Base-by-base conservation (phyloP, 2,797 vertebrate species). In the Decapterus maruadsi region DNA sequence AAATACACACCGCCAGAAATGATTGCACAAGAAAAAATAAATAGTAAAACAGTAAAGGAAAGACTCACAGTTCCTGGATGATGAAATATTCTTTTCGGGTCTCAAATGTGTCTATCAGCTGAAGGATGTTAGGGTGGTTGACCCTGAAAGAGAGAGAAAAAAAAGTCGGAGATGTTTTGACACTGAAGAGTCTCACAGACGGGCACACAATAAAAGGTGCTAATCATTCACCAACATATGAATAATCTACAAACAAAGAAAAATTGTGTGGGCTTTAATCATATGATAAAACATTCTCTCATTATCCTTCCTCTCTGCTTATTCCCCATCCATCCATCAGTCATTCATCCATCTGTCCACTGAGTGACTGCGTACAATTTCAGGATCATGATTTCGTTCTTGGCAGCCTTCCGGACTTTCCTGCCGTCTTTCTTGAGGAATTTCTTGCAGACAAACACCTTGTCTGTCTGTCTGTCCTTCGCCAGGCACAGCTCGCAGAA, bases 371-470 rank as follows among this genome's bases (percentile, higher is more conserved):
- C 96, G 78, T 95, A 97, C 96, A 97, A 94, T 94, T 97, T 97
- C 81, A 97, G 93, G 89, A 97, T 97, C 94, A 96, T 95, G 89
- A 97, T 97, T 93, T 97, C 96, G 36, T 96, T 97, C 93, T 96
- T 96, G 83, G 96, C 96, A 62, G 96, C 96, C 92, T 96, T 96
- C 84, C 96, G 94, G 89, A 97, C 96, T 92, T 96, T 96, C 81
- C 92, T 95, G 78, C 96, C 96, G 45, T 97, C 96, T 86, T 96
- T 97, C 93, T 97, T 97, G 87, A 96, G 92, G 91, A 97, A 97
- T 91, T 96, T 97, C 93, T 97, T 97, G 86, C 96, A 97, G 89
- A 96, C 94, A 79, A 94, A 96, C 75, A 97, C 93, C 87, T 96
- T 96, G 83, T 96, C 94, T 63, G 96, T 96, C 87, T 95, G 95